Evolutionary conservation across 2,888 invertebrate genomes (phyloP).

Genomic region (Nomada lathburiana): DNA sequence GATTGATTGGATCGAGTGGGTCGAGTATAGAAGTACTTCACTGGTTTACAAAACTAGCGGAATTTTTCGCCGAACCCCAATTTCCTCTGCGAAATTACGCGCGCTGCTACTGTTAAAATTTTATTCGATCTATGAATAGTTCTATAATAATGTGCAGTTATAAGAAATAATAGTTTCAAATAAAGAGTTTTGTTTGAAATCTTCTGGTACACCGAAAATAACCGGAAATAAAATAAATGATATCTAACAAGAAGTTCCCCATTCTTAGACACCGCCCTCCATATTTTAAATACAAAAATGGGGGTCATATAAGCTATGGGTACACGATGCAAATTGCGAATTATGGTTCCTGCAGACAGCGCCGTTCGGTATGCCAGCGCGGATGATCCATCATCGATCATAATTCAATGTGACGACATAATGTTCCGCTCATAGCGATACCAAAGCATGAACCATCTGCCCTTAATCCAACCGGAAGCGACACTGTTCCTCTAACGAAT

Average conservation of each 20-base stretch:
- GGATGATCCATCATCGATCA: constrained; percentile 63
- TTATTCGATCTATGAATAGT: too few species aligned
- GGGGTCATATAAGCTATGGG: background rate
- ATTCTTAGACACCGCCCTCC: background rate
- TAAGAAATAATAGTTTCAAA: too few species aligned
- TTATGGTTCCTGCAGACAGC: constrained; percentile 11
- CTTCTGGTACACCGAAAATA: too few species aligned
- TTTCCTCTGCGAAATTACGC: background rate
- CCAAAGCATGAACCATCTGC: constrained; percentile 38
- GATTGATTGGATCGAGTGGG: background rate
- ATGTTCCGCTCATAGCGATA: constrained; percentile 58
- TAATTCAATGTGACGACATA: constrained; percentile 62
- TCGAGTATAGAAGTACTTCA: background rate
- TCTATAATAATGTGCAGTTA: too few species aligned
- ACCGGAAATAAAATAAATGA: too few species aligned
- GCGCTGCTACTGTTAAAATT: too few species aligned
- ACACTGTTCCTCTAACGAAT: constrained; percentile 10
- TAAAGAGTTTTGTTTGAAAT: too few species aligned
- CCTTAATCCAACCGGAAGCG: constrained; percentile 56
- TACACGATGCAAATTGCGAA: constrained; percentile 10
- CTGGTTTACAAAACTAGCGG: background rate
- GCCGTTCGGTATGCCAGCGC: constrained; percentile 46
- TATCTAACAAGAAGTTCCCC: too few species aligned
- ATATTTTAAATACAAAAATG: background rate
- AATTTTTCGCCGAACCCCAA: background rate